Conservation (phyloP, 2,797 vertebrate genomes). For the Euphonia xanthogaster region DNA sequence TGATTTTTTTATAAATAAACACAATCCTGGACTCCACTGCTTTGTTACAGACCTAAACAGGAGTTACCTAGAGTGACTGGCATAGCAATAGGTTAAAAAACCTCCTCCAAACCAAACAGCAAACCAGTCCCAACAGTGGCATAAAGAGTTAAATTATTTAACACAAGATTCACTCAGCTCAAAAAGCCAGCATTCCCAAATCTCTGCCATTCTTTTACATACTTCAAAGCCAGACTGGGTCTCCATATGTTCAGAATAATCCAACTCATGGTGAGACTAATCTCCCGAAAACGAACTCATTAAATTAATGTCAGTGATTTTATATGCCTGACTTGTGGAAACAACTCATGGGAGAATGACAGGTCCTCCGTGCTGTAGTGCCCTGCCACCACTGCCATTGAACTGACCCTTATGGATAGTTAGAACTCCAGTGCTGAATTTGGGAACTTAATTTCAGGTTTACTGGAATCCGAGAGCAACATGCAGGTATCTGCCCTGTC, state of each 20-base stretch:
- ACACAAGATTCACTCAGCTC: neutral
- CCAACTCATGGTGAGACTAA: constrained; percentile 17
- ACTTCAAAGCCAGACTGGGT: constrained; percentile 16
- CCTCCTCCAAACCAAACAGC: neutral
- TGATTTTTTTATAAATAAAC: neutral
- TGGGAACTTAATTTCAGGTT: neutral
- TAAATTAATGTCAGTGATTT: constrained; percentile 6
- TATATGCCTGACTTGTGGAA: neutral
- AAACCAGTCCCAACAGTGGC: neutral
- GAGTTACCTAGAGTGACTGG: neutral
- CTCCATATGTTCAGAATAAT: constrained; percentile 40
- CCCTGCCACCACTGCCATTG: neutral
- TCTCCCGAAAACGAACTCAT: constrained; percentile 20
- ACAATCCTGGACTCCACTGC: neutral
- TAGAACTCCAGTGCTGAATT: neutral
- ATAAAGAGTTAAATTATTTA: neutral
- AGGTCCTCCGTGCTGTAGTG: neutral
- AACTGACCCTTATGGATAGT: neutral
- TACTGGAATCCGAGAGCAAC: neutral
- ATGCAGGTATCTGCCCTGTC: neutral
- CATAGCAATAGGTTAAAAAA: neutral
- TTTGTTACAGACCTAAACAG: neutral
- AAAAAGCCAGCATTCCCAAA: neutral
- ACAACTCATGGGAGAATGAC: neutral
- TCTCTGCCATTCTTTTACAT: neutral